Percentiles rank a stretch among this genome's conserved stretches.
These are phyloP conservation scores for Ichneumoninae sp. DNA, from an alignment of 2,888 invertebrate genomes.

Conservation along the genomic window DNA sequence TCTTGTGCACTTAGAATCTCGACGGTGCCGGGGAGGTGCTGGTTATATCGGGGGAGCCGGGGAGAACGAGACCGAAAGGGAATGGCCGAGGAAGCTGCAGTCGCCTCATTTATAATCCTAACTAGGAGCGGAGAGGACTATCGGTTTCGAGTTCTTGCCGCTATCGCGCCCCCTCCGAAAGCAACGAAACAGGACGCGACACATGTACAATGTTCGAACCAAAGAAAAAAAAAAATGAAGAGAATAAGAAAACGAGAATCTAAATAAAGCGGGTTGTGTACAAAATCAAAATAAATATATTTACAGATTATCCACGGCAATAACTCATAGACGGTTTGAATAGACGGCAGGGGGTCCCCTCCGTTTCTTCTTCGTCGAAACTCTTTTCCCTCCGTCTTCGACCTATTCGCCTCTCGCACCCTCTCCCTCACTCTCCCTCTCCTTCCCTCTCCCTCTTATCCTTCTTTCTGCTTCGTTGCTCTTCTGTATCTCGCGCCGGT, in stretches of 20 bases:
- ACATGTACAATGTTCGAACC: conserved; percentile 38
- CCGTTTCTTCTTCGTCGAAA: conserved; percentile 68
- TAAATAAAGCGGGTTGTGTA: conserved; percentile 79
- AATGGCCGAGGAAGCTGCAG: conserved; percentile 55
- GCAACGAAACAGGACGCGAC: conserved; percentile 60
- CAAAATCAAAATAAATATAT: conserved; percentile 84
- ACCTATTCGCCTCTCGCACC: conserved; percentile 40
- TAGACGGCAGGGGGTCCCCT: conserved; percentile 82
- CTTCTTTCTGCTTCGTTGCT: conserved; percentile 33
- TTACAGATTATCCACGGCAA: conserved; percentile 83
- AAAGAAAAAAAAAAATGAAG: conserved; percentile 30
- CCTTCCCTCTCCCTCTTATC: conserved; percentile 25
- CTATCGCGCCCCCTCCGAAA: conserved; percentile 53
- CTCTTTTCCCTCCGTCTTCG: conserved; percentile 65
- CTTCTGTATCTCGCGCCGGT: conserved; percentile 22
- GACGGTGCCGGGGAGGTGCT: conserved; percentile 40
- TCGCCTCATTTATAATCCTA: conserved; percentile 75
- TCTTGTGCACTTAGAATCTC: conserved; percentile 52
- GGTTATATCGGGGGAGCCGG: conserved; percentile 28
- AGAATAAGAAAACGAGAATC: conserved; percentile 64
- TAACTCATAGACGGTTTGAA: conserved; percentile 83
- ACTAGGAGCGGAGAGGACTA: conserved; percentile 71
- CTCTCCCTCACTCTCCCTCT: conserved; percentile 35
- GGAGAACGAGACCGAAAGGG: conserved; percentile 6
- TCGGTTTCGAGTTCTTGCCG: conserved; percentile 52